These are phyloP conservation scores for Drosophila hamatofila DNA, from an alignment of 2,888 invertebrate species.

Conservation along the genomic window DNA sequence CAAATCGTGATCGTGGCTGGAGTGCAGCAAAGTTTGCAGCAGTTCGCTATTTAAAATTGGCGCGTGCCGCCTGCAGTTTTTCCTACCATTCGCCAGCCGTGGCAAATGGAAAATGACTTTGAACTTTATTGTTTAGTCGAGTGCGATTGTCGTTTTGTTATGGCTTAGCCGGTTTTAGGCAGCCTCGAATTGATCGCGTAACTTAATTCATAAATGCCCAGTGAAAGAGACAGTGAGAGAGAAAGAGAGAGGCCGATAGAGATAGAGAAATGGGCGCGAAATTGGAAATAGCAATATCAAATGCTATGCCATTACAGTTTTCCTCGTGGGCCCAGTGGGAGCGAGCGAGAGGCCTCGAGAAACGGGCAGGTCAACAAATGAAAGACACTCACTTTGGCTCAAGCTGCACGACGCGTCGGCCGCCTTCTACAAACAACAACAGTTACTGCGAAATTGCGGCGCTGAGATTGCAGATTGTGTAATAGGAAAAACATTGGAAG, in stretches of 20 bases:
- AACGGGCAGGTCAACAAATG: conserved; percentile 41
- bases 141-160: conserved; percentile 21
- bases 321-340: not conserved
- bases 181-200: conserved; percentile 70
- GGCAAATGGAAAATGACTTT: conserved; percentile 74
- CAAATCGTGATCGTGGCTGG: conserved; percentile 67
- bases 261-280: conserved; percentile 33
- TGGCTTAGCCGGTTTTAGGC: conserved; percentile 57
- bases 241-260: no score
- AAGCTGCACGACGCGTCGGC: conserved; percentile 11
- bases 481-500: conserved; percentile 62
- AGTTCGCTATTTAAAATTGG: conserved; percentile 45
- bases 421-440: conserved; percentile 38
- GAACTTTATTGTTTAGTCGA: conserved; percentile 75
- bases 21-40: conserved; percentile 44
- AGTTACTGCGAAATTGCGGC: not conserved
- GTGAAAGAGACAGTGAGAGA: conserved; percentile 36
- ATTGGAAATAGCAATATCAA: conserved; percentile 21
- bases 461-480: conserved; percentile 59
- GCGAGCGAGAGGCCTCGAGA: conserved; percentile 20
- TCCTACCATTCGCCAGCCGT: conserved; percentile 18
- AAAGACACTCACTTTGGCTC: conserved; percentile 51
- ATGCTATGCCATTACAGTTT: conserved; percentile 7
- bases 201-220: conserved; percentile 71
- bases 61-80: conserved; percentile 55